Evolutionary conservation across 2,888 invertebrate species (phyloP).

Genomic region (Plagodis dolabraria): DNA sequence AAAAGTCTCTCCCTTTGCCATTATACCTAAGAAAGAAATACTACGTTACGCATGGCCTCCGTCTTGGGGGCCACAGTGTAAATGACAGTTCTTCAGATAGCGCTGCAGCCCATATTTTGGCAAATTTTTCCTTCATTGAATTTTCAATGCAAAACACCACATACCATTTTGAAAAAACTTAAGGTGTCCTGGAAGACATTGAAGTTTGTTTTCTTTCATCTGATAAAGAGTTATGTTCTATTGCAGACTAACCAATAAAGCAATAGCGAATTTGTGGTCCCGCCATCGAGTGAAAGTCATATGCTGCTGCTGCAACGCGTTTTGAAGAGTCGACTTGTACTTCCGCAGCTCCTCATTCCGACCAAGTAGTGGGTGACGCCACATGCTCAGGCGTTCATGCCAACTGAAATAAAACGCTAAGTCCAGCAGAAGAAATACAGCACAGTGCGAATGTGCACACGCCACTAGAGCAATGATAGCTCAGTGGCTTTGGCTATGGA

Average conservation of each 20-base stretch:
- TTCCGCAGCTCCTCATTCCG: conserved; percentile 69
- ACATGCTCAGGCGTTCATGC: conserved; percentile 41
- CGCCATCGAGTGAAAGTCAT: conserved; percentile 54
- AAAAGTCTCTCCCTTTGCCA: too few species aligned
- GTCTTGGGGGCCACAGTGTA: too few species aligned
- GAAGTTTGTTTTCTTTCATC: background rate
- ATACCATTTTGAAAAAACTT: background rate
- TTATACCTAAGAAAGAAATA: too few species aligned
- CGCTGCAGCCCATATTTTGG: too few species aligned
- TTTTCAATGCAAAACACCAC: too few species aligned
- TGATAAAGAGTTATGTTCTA: background rate
- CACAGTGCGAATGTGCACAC: too few species aligned
- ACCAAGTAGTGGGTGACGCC: conserved; percentile 78
- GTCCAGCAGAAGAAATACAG: too few species aligned
- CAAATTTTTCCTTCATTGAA: too few species aligned
- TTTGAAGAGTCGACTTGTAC: conserved; percentile 50
- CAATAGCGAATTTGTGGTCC: conserved; percentile 58
- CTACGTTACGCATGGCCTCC: too few species aligned
- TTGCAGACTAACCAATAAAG: conserved; percentile 50
- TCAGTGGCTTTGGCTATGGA: too few species aligned
- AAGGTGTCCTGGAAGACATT: background rate
- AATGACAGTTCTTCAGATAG: too few species aligned
- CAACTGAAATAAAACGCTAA: conserved; percentile 39
- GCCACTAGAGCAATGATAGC: too few species aligned
- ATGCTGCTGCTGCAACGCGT: conserved; percentile 52